Conservation (phyloP, 2,888 invertebrate genomes). For the Heliothis peltigera region DNA sequence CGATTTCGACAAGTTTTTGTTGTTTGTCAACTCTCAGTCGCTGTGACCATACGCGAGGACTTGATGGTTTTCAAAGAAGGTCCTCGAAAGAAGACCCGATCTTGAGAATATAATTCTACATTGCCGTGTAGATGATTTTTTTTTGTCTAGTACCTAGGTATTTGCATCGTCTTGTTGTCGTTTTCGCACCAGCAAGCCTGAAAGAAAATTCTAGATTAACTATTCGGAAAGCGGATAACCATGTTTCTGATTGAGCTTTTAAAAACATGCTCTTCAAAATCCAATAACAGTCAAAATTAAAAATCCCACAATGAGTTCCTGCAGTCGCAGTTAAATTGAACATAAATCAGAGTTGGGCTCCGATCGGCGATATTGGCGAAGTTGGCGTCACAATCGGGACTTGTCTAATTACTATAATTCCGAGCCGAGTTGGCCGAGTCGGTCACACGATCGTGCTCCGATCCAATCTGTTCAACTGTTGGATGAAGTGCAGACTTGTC, state of each 20-base stretch:
- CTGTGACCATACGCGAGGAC: constrained; percentile 20
- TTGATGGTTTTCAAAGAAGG: not conserved
- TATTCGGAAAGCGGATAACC: too few relatives aligned
- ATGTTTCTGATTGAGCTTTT: too few relatives aligned
- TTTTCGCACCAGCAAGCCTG: too few relatives aligned
- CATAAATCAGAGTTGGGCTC: constrained; percentile 63
- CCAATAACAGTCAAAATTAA: not conserved
- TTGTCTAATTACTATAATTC: constrained; percentile 50
- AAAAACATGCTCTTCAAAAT: not conserved
- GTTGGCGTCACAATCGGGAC: constrained; percentile 49
- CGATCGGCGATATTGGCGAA: constrained; percentile 60
- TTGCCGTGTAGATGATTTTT: too few relatives aligned
- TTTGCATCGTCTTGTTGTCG: too few relatives aligned
- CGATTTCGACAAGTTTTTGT: constrained; percentile 40
- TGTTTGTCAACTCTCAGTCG: constrained; percentile 19
- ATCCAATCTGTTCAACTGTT: constrained; percentile 42
- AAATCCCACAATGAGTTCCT: not conserved
- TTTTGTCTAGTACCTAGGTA: too few relatives aligned
- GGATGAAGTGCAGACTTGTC: constrained; percentile 13
- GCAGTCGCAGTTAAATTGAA: constrained; percentile 39
- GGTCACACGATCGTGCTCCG: constrained; percentile 25
- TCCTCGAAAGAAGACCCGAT: constrained; percentile 8
- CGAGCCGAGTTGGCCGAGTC: constrained; percentile 20
- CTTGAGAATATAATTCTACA: not conserved
- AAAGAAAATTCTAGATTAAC: too few relatives aligned